phyloP scores from a whole-genome alignment of 92 coral and sea anemone species.

The Pocillopora meandrina region DNA sequence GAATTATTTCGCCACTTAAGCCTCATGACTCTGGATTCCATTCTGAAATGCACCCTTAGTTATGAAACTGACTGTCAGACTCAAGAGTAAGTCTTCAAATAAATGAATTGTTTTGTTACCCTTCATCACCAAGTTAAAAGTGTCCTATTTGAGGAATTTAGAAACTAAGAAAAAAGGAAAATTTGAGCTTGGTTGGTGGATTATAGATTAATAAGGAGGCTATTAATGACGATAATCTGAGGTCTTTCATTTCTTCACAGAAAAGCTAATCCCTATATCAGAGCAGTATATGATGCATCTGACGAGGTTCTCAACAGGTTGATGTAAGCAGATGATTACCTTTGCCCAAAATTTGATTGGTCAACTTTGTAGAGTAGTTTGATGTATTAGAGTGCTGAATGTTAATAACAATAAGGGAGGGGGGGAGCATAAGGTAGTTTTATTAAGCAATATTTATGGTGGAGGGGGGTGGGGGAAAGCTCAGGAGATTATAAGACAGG shows the following conservation, averaged over 20 bases:
- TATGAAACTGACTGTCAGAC: slow-evolving; percentile 72
- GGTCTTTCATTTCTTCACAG: not conserved
- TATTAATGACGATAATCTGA: not conserved
- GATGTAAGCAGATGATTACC: not conserved
- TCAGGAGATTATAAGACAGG: too few species aligned
- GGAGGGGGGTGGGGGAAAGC: too few species aligned
- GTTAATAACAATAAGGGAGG: too few species aligned
- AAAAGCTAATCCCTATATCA: slow-evolving; percentile 1
- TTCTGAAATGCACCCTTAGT: slow-evolving; percentile 73
- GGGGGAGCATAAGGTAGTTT: too few species aligned
- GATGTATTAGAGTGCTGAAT: not conserved
- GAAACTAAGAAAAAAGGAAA: too few species aligned
- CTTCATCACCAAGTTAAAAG: not conserved
- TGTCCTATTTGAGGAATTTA: too few species aligned
- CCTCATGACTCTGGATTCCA: slow-evolving; percentile 74
- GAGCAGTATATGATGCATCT: slow-evolving; percentile 1
- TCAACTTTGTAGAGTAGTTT: not conserved
- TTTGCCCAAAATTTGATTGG: not conserved
- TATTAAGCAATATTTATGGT: too few species aligned
- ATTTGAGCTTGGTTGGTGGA: too few species aligned
- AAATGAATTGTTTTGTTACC: not conserved
- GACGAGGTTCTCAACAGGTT: not conserved
- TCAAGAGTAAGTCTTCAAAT: slow-evolving; percentile 43
- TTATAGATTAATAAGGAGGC: too few species aligned
- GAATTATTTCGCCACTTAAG: slow-evolving; percentile 70